Evolutionary conservation across 2,888 invertebrate genomes (phyloP), one percentile per base, ranked within the genome.

Genomic region (Eutolmus rufibarbis): DNA sequence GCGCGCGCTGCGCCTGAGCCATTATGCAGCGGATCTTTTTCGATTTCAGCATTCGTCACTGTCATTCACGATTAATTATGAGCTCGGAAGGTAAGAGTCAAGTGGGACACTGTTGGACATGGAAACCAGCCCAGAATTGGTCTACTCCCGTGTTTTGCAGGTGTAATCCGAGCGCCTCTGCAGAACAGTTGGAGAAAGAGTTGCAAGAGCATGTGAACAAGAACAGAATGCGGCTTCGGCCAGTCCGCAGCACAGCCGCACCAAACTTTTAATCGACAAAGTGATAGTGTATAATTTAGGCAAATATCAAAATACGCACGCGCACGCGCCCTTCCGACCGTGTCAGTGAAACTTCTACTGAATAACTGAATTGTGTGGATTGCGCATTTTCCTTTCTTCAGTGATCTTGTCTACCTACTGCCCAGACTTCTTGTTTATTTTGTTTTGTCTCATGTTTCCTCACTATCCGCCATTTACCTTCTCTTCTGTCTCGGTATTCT

Each of bases 281-380:
- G 37, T 46, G 51, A 86, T 77, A 78, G 79, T 78, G 12, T 46
- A 46, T 46, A 86, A 86, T 66, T 82, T 66, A 57, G 82, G 82
- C 79, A 57, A 86, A 77, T 74, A 31, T 43, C 23, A 74, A 56
- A 87, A 76, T 77, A 84, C 87, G 74, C 87, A 87, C 88, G 87
- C 88, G 85, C 86, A 87, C 84, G 74, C 85, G 79, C 46, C 87
- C 88, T 86, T 51, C 66, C 74, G 85, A 79, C 78, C 88, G 87
- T 88, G 88, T 88, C 88, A 79, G 79, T 74, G 78, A 87, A 88
- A 81, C 87, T 78, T 86, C 88, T 85, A 88, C 87, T 84, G 87
- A 88, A 88, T 85, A 87, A 87, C 88, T 88, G 87, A 88, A 88
- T 85, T 87, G 88, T 77, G 51, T 82, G 81, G 87, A 87, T 87